phyloP scores from a whole-genome alignment of 2,888 invertebrate genomes.

The Allophyes oxyacanthae region DNA sequence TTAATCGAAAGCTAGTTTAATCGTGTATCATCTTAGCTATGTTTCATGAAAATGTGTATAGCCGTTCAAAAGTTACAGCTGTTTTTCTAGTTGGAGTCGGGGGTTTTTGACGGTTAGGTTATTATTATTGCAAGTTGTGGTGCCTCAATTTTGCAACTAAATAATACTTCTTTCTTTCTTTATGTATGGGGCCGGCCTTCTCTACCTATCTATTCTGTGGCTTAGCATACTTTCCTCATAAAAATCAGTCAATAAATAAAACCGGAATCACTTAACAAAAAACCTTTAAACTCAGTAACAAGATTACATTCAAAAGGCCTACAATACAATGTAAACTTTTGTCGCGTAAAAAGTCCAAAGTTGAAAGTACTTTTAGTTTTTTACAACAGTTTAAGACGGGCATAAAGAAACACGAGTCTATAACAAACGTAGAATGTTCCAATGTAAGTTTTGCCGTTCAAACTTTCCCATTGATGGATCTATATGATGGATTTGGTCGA shows the following conservation, averaged over 20 bases:
- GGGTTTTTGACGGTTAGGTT: no score
- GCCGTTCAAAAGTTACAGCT: no score
- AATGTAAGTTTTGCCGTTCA: conserved; percentile 49
- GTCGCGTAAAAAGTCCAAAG: conserved; percentile 61
- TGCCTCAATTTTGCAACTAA: no score
- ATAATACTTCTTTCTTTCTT: no score
- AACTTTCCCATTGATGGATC: conserved; percentile 49
- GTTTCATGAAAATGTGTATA: no score
- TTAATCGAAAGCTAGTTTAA: no score
- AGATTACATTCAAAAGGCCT: conserved; percentile 39
- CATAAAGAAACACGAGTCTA: conserved; percentile 38
- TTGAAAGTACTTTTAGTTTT: conserved; percentile 66
- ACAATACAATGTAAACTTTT: conserved; percentile 67
- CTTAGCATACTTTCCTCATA: neutral
- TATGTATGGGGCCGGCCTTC: no score
- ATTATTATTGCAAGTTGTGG: no score
- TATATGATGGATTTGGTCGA: conserved; percentile 36
- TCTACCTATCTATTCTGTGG: no score
- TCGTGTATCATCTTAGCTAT: no score
- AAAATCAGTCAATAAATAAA: conserved; percentile 6
- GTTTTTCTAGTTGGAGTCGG: no score
- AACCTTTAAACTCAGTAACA: conserved; percentile 24
- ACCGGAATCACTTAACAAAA: conserved; percentile 13
- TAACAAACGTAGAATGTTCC: conserved; percentile 47
- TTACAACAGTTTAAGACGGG: conserved; percentile 61